Base-by-base conservation (phyloP, 1,140 invertebrate species). In the Laodelphax striatellus region DNA sequence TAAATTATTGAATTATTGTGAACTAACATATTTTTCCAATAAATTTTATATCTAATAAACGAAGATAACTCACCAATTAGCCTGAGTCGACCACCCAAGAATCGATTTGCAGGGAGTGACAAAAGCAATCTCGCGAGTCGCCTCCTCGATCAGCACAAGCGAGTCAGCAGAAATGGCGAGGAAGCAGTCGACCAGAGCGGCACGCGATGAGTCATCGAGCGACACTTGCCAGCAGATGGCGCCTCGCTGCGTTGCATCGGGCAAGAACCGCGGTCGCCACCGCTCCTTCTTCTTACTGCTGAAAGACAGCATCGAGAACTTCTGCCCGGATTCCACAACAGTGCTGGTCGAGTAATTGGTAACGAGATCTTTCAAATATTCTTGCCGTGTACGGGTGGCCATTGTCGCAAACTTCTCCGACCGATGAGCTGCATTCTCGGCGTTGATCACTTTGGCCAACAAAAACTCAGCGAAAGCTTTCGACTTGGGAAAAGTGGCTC, bases 331-430 rank as follows among this genome's bases (percentile, higher is more conserved):
- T 66, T 96, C 92, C 11, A 95, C 80, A 6, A 86, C 79, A 6
- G 87, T 88, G 28, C 83, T 83, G 1, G 89, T 86, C 0, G 85
- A 82, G 75, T 91, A 89, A 75, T 95, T 97, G 41, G 82, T 82
- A 5, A 92, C 86, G 55, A 98, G 79, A 72, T 90, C 87, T 72
- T 96, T 97, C 60, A 98, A 77, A 74, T 97, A 97, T 76, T 97
- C 95, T 71, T 96, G 90, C 68, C 94, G 79, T 16, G 96, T 98
- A 69, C 96, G 80, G 9, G 91, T 93, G 4, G 95, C 94, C 94
- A 98, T 97, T 5, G 92, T 94, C 52, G 89, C 88, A 76, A 98
- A 98, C 76, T 98, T 98, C 69, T 97, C 92, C 10, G 92, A 95
- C 62, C 89, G 82, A 69, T 97, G 92, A 11, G 93, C 94, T 14